These are phyloP conservation scores for Copidosoma aretas DNA, from an alignment of 2,888 invertebrate genomes.

Conservation along the genomic window DNA sequence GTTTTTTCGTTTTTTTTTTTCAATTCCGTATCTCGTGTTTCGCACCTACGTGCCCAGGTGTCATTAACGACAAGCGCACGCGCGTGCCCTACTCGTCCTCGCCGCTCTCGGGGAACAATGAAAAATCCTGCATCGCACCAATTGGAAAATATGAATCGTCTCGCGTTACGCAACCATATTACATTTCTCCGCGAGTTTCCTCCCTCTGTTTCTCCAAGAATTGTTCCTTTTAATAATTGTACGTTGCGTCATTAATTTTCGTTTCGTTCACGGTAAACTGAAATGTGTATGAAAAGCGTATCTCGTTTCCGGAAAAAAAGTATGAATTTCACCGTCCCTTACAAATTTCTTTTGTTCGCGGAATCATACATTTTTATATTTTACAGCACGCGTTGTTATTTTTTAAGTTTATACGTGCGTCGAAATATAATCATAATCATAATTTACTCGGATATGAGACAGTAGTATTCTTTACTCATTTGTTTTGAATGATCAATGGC, in stretches of 20 bases:
- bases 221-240: too few species aligned
- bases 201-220: background rate
- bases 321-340: too few species aligned
- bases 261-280: background rate
- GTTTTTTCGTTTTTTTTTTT: background rate
- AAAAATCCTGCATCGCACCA: conserved; percentile 15
- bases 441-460: too few species aligned
- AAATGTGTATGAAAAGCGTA: conserved; percentile 1
- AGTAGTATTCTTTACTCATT: too few species aligned
- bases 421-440: too few species aligned
- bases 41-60: background rate
- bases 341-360: too few species aligned
- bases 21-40: conserved; percentile 10
- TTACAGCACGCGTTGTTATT: too few species aligned
- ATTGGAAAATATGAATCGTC: conserved; percentile 18
- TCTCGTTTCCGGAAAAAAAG: background rate
- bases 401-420: too few species aligned
- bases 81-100: too few species aligned
- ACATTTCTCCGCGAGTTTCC: background rate
- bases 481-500: too few species aligned
- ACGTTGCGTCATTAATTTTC: too few species aligned
- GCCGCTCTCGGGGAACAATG: conserved; percentile 11
- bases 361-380: too few species aligned
- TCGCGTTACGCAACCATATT: conserved; percentile 11
- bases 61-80: conserved; percentile 21